Conservation (phyloP, 1,140 invertebrate genomes). For the Anagrus nilaparvatae region DNA sequence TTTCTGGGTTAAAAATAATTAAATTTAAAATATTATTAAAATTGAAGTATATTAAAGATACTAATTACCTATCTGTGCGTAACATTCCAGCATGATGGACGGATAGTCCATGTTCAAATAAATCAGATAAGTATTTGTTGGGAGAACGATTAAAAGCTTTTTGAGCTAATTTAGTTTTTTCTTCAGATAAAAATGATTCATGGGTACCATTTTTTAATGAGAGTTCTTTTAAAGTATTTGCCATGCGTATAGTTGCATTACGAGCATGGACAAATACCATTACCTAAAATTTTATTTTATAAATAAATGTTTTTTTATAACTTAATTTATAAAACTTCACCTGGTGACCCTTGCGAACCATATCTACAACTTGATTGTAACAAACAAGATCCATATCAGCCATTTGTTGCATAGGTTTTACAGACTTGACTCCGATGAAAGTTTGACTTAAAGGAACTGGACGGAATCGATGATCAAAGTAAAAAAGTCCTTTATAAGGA, state of each 20-base stretch:
- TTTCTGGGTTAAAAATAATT: constrained; percentile 40
- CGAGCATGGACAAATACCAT: constrained; percentile 99
- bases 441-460: constrained; percentile 90
- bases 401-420: constrained; percentile 65
- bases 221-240: constrained; percentile 65
- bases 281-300: constrained; percentile 57
- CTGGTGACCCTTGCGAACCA: constrained; percentile 85
- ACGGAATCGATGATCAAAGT: constrained; percentile 92
- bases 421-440: constrained; percentile 83
- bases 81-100: constrained; percentile 97
- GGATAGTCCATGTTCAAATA: constrained; percentile 83
- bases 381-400: constrained; percentile 87
- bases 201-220: constrained; percentile 63
- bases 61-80: constrained; percentile 62
- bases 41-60: background rate
- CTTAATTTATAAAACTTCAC: constrained; percentile 35
- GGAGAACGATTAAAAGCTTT: constrained; percentile 57
- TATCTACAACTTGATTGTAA: constrained; percentile 84
- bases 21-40: constrained; percentile 7
- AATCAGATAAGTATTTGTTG: constrained; percentile 66
- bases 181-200: constrained; percentile 57
- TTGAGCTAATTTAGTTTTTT: constrained; percentile 47
- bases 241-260: constrained; percentile 87
- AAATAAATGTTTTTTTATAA: background rate
- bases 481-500: constrained; percentile 86